Evolutionary conservation across 2,797 vertebrate species (phyloP).

Genomic region (Fistularia tabacaria): DNA sequence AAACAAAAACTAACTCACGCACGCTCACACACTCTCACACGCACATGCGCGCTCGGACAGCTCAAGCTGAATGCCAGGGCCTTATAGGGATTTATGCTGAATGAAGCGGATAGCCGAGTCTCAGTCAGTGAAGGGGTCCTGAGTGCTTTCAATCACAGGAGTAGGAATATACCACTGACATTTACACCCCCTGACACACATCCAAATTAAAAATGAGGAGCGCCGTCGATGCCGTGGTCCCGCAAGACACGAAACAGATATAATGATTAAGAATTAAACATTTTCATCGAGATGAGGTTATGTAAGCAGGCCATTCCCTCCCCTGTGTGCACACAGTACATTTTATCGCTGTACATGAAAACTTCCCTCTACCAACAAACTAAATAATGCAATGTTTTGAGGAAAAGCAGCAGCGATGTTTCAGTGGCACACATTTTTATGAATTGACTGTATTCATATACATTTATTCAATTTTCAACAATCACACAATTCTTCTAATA

Average conservation of each 20-base stretch:
- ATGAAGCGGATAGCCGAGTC: slow-evolving; percentile 43
- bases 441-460: too few relatives aligned
- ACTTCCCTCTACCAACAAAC: slow-evolving; percentile 11
- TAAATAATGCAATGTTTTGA: slow-evolving; percentile 34
- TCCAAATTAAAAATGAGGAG: slow-evolving; percentile 25
- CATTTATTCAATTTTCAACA: too few relatives aligned
- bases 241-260: slow-evolving; percentile 13
- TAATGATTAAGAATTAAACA: slow-evolving; percentile 18
- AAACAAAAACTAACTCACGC: too few relatives aligned
- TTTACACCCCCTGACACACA: slow-evolving; percentile 55
- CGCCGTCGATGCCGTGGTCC: slow-evolving; percentile 17
- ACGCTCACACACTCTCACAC: too few relatives aligned
- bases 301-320: slow-evolving; percentile 11
- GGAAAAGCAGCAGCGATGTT: slow-evolving; percentile 16
- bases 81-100: slow-evolving; percentile 44
- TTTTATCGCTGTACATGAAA: slow-evolving; percentile 8
- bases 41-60: slow-evolving; percentile 4
- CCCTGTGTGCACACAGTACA: slow-evolving; percentile 8
- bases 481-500: too few relatives aligned
- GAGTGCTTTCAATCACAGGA: slow-evolving; percentile 50
- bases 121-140: slow-evolving; percentile 37
- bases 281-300: slow-evolving; percentile 13
- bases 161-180: slow-evolving; percentile 49
- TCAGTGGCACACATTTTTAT: not conserved
- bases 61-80: slow-evolving; percentile 32